Conservation (phyloP, 2,888 invertebrate species). For the Bombylius major region DNA sequence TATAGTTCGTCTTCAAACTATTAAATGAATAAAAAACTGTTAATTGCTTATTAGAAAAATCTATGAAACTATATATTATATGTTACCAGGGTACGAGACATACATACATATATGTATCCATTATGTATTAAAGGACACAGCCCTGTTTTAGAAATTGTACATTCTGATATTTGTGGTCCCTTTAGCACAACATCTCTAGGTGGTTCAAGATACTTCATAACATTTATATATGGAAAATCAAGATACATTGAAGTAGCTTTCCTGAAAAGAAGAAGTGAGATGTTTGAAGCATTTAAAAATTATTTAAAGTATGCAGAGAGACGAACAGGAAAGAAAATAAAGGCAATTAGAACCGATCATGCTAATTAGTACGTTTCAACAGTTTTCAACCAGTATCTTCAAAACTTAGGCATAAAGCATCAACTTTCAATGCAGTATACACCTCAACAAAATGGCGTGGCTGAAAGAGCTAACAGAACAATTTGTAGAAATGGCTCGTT, state of each 20-base stretch:
- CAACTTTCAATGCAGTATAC: constrained; percentile 15
- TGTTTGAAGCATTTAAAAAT: constrained; percentile 12
- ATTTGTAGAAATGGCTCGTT: constrained; percentile 18
- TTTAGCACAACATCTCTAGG: background rate
- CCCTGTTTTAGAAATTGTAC: background rate
- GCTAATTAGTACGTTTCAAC: constrained; percentile 17
- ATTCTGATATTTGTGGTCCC: constrained; percentile 5
- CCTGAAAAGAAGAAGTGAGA: constrained; percentile 12
- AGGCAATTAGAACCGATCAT: constrained; percentile 18
- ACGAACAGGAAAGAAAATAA: constrained; percentile 14
- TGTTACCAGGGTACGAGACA: too few species aligned
- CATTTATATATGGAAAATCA: constrained; percentile 7
- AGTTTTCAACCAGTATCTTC: constrained; percentile 12
- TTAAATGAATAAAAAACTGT: too few species aligned
- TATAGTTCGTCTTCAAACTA: too few species aligned
- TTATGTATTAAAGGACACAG: too few species aligned
- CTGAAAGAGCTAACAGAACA: constrained; percentile 18
- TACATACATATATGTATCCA: too few species aligned
- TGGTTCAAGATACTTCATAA: constrained; percentile 1
- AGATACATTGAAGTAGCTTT: constrained; percentile 4
- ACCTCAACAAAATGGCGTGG: constrained; percentile 20
- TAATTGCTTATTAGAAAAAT: too few species aligned
- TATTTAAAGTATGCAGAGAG: constrained; percentile 15
- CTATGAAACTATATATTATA: too few species aligned
- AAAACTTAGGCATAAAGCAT: constrained; percentile 15